Conservation (phyloP, 2,888 invertebrate species). For the Norana najaformis region DNA sequence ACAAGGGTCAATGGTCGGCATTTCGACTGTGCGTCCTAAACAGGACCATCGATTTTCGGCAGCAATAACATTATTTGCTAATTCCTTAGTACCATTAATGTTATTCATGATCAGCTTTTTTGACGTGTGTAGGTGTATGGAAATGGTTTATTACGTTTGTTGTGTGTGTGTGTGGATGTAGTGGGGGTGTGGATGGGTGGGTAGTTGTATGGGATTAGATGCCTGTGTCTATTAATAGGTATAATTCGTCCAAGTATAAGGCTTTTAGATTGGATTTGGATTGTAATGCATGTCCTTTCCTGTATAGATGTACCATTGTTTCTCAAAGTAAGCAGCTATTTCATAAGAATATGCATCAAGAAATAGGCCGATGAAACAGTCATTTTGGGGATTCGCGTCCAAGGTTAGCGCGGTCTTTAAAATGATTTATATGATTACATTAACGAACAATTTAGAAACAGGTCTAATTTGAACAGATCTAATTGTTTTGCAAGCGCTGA, state of each 20-base stretch:
- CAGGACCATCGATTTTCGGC: background rate
- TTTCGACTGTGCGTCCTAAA: background rate
- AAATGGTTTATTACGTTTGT: too few species aligned
- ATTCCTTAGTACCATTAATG: too few species aligned
- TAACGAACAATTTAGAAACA: too few species aligned
- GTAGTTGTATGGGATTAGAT: too few species aligned
- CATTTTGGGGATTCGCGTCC: too few species aligned
- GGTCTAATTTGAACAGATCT: too few species aligned
- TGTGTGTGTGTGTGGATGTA: too few species aligned
- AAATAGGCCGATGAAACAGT: too few species aligned
- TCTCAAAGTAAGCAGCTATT: background rate
- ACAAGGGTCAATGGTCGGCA: background rate
- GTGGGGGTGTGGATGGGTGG: too few species aligned
- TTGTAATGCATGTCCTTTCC: background rate
- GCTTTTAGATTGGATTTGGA: background rate
- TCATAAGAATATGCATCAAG: background rate
- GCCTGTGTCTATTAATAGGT: background rate
- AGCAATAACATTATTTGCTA: background rate
- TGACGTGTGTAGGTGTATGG: background rate
- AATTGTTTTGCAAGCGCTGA: too few species aligned
- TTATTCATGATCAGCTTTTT: background rate
- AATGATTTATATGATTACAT: too few species aligned
- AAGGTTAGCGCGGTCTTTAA: too few species aligned
- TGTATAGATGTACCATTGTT: background rate
- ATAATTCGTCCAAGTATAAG: background rate